Evolutionary conservation across 2,113 vertebrate species (phyloP).

Genomic region (Copsychus sechellarum): DNA sequence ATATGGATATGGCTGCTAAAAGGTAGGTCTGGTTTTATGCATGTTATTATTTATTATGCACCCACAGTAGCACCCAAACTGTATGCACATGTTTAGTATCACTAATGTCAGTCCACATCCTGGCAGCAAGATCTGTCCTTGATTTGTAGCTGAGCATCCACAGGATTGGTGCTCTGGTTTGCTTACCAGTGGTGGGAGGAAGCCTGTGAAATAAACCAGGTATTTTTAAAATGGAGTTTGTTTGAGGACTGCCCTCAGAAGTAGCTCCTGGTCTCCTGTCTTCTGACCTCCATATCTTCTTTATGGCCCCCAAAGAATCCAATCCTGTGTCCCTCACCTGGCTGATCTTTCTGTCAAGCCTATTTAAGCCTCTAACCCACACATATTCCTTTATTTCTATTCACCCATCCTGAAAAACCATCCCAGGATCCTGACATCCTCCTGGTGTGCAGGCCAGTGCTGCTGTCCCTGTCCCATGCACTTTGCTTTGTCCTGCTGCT

Average conservation of each 20-base stretch:
- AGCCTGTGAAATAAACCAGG: not conserved
- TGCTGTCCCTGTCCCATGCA: not conserved
- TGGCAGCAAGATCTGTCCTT: not conserved
- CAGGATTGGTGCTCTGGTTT: not conserved
- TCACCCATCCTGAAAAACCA: not conserved
- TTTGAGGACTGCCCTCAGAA: not conserved
- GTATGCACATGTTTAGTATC: not conserved
- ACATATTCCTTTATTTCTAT: not conserved
- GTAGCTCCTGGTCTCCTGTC: not conserved
- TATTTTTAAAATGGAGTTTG: not conserved
- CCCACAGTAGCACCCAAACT: not conserved
- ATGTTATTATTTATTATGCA: not conserved
- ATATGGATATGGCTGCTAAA: not conserved
- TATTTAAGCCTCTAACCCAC: not conserved
- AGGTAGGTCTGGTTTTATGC: not conserved
- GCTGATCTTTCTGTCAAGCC: not conserved
- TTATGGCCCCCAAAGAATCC: not conserved
- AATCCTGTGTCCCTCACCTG: rapidly evolving
- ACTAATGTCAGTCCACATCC: not conserved
- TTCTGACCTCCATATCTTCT: not conserved
- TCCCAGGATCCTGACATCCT: not conserved
- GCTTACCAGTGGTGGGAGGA: not conserved
- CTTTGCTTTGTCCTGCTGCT: not conserved
- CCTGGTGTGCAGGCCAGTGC: not conserved
- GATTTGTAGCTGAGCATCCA: not conserved